A percentile compares a stretch with the other conserved stretches of the same genome.
Evolutionary conservation across 2,113 vertebrate species (phyloP).

Genomic region (Hippocampus abdominalis): DNA sequence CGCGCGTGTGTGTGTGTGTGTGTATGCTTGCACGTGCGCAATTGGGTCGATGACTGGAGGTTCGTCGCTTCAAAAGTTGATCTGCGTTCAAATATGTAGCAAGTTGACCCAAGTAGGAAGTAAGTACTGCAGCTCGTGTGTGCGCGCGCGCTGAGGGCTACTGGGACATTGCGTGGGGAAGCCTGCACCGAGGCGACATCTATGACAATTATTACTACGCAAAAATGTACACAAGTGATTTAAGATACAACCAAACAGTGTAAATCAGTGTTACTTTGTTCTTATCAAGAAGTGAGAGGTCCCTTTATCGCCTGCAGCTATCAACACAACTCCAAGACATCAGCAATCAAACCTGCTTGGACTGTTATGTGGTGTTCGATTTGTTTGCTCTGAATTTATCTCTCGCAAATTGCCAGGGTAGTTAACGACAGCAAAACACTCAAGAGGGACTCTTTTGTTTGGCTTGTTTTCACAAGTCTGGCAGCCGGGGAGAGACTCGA

Average conservation of each 20-base stretch:
- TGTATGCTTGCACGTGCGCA: too few species aligned
- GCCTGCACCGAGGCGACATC: too few species aligned
- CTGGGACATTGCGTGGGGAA: too few species aligned
- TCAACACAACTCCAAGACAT: background rate
- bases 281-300: background rate
- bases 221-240: too few species aligned
- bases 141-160: too few species aligned
- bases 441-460: constrained; percentile 48
- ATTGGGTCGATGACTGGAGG: too few species aligned
- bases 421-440: background rate
- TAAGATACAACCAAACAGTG: background rate
- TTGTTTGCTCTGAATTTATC: background rate
- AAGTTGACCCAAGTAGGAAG: too few species aligned
- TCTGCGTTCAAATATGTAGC: too few species aligned
- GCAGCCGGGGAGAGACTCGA: constrained; percentile 15
- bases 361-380: background rate
- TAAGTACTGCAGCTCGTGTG: too few species aligned
- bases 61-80: too few species aligned
- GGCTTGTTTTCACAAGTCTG: constrained; percentile 21
- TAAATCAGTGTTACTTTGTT: background rate
- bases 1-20: too few species aligned
- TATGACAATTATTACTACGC: too few species aligned
- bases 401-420: background rate
- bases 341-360: constrained; percentile 1
- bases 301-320: background rate